Evolutionary conservation across 2,113 vertebrate genomes (phyloP), one percentile per base, ranked within the genome.

Genomic region (Ameiurus melas): DNA sequence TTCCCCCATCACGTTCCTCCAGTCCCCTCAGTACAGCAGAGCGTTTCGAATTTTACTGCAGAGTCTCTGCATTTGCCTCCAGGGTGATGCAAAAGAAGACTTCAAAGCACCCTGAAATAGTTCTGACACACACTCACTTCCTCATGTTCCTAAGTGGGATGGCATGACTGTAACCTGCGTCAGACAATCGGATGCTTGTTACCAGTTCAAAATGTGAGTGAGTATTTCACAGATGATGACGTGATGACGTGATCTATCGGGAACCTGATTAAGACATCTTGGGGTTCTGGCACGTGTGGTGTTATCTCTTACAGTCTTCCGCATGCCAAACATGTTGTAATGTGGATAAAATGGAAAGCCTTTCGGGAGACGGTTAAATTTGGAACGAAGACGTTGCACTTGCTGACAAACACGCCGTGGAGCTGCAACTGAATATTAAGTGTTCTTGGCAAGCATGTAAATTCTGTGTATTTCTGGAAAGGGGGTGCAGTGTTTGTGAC

Each of bases 51-150:
- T 75, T 73, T 71, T 78, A n/a, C 64, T 86, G 36, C 73, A 43
- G 89, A 90, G 89, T 93, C 92, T 90, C 91, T 89, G 90, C 91
- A 90, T 88, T 92, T 90, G 90, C 92, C 93, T 93, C 91, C 87
- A 91, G 94, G 94, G 93, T 93, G 85, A 91, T 92, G 92, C 93
- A 94, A 94, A 95, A 93, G 93, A 94, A 95, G 93, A 95, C 95
- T 95, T 95, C 95, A 95, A 96, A 96, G 89, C 91, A 89, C 91
- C 92, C 94, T 89, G 93, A 95, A 95, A 95, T 95, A 96, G 93
- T 95, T 92, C 92, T 94, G 94, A 95, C 93, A 95, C 93, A 94
- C 93, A 93, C 94, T 94, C 92, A 95, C 94, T 95, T 95, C 94
- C 94, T 94, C 91, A 91, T 92, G 94, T 93, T 94, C 91, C 89